phyloP scores from a whole-genome alignment of 2,888 invertebrate species.

The Polia nebulosa region DNA sequence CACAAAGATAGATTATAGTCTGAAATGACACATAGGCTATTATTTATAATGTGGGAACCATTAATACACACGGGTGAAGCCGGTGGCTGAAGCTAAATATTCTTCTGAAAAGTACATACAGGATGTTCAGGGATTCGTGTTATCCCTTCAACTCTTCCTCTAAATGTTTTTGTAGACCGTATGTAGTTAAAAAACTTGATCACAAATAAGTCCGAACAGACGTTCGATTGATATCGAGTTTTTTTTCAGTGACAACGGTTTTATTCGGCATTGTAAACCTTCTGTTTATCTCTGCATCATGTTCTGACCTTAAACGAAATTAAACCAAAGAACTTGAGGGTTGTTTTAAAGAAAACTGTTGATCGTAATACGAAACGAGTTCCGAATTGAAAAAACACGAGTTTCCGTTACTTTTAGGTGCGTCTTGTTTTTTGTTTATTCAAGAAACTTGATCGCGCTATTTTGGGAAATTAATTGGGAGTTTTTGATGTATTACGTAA shows the following conservation, averaged over 20 bases:
- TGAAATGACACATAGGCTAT: no score
- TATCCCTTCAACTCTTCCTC: not conserved
- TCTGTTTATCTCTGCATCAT: not conserved
- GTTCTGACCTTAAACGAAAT: slow-evolving; percentile 68
- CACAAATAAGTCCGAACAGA: not conserved
- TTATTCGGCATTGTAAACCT: slow-evolving; percentile 12
- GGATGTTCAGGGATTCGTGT: not conserved
- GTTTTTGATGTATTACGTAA: not conserved
- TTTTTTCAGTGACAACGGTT: not conserved
- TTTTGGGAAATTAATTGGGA: slow-evolving; percentile 18
- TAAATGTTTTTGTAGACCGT: not conserved
- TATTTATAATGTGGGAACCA: no score
- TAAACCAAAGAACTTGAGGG: slow-evolving; percentile 67
- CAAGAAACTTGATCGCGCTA: slow-evolving; percentile 33
- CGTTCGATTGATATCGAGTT: not conserved
- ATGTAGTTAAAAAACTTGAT: not conserved
- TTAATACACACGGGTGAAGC: no score
- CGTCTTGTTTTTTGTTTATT: slow-evolving; percentile 42
- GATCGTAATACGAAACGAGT: slow-evolving; percentile 64
- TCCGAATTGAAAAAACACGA: slow-evolving; percentile 63
- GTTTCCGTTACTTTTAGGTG: slow-evolving; percentile 47
- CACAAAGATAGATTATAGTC: no score
- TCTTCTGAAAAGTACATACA: not conserved
- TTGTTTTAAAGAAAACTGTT: slow-evolving; percentile 65
- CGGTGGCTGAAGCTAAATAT: not conserved